Evolutionary conservation across 2,797 vertebrate species (phyloP).

Genomic region (Aviceda leuphotes): DNA sequence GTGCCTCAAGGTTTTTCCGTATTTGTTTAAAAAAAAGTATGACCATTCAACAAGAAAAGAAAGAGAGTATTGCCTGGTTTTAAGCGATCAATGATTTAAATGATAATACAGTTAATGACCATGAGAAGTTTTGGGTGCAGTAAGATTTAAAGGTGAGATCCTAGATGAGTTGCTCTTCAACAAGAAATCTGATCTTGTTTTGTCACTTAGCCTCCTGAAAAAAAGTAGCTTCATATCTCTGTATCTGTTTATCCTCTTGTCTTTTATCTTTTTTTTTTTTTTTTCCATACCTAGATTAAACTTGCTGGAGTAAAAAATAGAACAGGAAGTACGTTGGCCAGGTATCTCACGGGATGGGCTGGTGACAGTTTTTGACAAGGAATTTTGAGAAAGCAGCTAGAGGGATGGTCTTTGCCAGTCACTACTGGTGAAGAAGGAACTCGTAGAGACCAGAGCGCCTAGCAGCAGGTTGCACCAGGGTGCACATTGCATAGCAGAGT

Average conservation of each 20-base stretch:
- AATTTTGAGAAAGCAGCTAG: neutral
- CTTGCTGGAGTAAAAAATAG: neutral
- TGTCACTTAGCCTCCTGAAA: neutral
- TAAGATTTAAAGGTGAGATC: neutral
- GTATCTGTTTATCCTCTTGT: neutral
- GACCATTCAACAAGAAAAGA: neutral
- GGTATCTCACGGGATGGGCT: neutral
- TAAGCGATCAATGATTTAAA: neutral
- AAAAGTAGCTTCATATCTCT: neutral
- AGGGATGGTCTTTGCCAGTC: neutral
- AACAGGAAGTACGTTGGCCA: neutral
- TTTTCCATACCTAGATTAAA: neutral
- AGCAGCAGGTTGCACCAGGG: neutral
- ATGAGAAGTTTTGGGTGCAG: neutral
- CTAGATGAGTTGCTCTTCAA: neutral
- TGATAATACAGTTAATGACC: neutral
- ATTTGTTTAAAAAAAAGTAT: neutral
- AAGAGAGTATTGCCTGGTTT: neutral
- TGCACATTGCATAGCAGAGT: neutral
- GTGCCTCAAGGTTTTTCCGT: neutral
- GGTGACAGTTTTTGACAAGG: neutral
- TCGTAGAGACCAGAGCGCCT: fast-evolving
- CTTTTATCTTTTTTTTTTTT: neutral
- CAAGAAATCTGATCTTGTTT: neutral
- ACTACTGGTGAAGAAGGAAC: neutral